Conservation (phyloP, 1,140 invertebrate genomes). For the Zaprionus ornatus region DNA sequence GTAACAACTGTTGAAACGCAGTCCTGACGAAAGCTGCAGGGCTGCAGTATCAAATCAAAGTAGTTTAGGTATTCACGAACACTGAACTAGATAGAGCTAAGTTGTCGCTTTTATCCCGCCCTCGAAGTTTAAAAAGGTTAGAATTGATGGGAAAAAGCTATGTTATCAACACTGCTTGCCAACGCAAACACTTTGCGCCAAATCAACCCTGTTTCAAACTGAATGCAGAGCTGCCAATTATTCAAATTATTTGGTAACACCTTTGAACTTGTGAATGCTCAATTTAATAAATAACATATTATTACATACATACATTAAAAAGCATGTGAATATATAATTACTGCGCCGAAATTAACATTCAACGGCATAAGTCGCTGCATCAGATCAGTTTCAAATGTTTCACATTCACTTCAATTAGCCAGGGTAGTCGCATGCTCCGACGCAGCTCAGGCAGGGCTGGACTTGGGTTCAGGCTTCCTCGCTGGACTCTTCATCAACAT, state of each 20-base stretch:
- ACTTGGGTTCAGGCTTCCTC: background rate
- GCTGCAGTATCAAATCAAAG: background rate
- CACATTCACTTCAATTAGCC: conserved; percentile 58
- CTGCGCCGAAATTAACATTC: background rate
- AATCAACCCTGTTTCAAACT: background rate
- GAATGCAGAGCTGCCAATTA: background rate
- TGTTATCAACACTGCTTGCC: too few relatives aligned
- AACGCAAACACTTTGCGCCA: background rate
- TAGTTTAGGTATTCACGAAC: too few relatives aligned
- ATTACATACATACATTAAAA: background rate
- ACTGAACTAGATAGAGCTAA: too few relatives aligned
- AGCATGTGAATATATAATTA: background rate
- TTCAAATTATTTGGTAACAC: background rate
- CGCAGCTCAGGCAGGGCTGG: background rate
- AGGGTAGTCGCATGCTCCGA: conserved; percentile 15
- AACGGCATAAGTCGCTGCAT: conserved; percentile 7
- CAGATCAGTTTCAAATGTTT: conserved; percentile 41
- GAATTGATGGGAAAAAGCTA: background rate
- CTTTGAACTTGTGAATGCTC: background rate
- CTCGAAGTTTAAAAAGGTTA: background rate
- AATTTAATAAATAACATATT: background rate
- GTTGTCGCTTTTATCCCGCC: too few relatives aligned
- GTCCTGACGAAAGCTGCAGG: background rate
- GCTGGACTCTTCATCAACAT: background rate
- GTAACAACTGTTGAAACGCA: background rate